A percentile compares a stretch with the other conserved stretches of the same genome.
phyloP scores from a whole-genome alignment of 2,113 vertebrate species.

The Campylomormyrus tamandua region DNA sequence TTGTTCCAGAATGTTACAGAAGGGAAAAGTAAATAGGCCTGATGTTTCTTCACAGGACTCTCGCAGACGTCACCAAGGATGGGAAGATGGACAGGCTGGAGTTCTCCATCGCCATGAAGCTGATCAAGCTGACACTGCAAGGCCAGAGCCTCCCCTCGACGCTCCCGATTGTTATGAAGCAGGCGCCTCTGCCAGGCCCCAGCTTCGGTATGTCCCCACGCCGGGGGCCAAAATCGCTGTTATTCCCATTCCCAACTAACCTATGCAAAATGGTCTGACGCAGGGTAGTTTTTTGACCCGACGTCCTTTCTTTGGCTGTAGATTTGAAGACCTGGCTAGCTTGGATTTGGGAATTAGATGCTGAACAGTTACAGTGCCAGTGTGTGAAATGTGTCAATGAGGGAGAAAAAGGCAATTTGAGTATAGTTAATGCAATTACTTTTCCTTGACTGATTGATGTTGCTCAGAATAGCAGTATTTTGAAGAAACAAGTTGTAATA shows the following conservation, averaged over 20 bases:
- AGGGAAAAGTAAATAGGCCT: not conserved
- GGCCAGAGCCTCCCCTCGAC: constrained; percentile 74
- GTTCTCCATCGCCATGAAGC: constrained; percentile 97
- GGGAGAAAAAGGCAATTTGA: not conserved
- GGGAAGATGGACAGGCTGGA: constrained; percentile 93
- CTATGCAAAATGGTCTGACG: not conserved
- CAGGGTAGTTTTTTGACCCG: not conserved
- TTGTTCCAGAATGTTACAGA: not conserved
- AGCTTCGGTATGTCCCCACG: constrained; percentile 68
- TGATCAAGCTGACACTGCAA: constrained; percentile 89
- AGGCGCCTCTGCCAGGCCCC: constrained; percentile 73
- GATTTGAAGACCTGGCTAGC: not conserved
- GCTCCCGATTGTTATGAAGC: constrained; percentile 90
- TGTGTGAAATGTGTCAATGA: not conserved
- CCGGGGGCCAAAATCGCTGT: not conserved
- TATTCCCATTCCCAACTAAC: not conserved
- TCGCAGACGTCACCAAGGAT: constrained; percentile 91
- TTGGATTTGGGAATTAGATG: not conserved
- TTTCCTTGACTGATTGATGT: not conserved
- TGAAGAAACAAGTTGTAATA: not conserved
- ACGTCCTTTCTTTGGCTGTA: not conserved
- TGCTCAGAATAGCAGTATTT: not conserved
- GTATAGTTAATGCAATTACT: not conserved
- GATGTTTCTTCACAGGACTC: constrained; percentile 58
- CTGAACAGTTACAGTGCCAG: not conserved